A percentile compares a stretch with the other conserved stretches of the same genome.
Evolutionary conservation across 2,888 invertebrate genomes (phyloP).

Genomic region (Junonia oenone): DNA sequence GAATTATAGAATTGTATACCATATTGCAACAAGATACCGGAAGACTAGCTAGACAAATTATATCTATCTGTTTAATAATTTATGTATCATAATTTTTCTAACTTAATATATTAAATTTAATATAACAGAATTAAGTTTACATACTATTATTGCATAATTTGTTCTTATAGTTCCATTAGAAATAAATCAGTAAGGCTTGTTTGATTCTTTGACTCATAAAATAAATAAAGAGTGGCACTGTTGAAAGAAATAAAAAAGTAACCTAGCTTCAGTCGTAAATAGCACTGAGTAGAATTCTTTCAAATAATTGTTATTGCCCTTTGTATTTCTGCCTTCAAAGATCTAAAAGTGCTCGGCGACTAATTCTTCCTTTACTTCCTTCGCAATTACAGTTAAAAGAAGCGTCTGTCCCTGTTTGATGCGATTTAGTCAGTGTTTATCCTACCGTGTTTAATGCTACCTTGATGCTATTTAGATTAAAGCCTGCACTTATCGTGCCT

Average conservation of each 20-base stretch:
- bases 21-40: background rate
- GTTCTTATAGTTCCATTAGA: no score
- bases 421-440: slow-evolving; percentile 33
- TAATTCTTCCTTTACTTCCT: slow-evolving; percentile 19
- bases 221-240: background rate
- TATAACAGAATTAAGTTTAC: background rate
- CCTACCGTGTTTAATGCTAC: slow-evolving; percentile 44
- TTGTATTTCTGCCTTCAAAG: slow-evolving; percentile 16
- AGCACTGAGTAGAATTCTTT: background rate
- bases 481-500: slow-evolving; percentile 64
- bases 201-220: background rate
- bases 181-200: background rate
- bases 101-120: no score
- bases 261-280: background rate
- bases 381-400: slow-evolving; percentile 26
- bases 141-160: no score
- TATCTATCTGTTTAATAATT: no score
- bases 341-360: slow-evolving; percentile 16
- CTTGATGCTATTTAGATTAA: slow-evolving; percentile 73
- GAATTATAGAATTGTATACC: background rate
- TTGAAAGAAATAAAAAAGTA: background rate
- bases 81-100: no score
- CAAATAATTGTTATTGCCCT: slow-evolving; percentile 14
- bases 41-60: no score
- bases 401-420: slow-evolving; percentile 18